Conservation (phyloP, 2,113 vertebrate species). For the Dasyurus viverrinus region DNA sequence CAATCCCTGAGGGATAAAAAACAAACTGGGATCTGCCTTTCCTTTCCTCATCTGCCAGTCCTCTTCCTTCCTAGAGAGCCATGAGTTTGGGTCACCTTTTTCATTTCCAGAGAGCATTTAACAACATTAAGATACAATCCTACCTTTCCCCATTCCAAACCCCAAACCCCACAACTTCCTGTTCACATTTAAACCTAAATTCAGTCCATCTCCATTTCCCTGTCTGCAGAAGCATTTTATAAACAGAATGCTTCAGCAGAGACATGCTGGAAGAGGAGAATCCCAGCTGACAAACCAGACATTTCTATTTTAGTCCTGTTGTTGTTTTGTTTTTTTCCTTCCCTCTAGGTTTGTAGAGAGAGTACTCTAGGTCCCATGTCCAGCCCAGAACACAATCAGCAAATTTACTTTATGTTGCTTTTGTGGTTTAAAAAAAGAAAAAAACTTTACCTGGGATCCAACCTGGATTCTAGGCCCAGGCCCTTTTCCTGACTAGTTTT, state of each 20-base stretch:
- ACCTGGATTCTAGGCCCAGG: neutral
- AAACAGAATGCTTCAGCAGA: constrained; percentile 72
- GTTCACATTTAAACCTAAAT: neutral
- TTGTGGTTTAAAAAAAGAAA: neutral
- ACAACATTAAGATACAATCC: constrained; percentile 5
- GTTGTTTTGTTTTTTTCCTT: constrained; percentile 13
- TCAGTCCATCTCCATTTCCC: constrained; percentile 44
- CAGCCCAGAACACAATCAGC: neutral
- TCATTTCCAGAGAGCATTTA: constrained; percentile 39
- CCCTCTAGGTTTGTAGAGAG: constrained; percentile 61
- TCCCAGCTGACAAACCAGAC: constrained; percentile 70
- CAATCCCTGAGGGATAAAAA: neutral
- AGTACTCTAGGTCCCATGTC: neutral
- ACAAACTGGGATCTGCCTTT: neutral
- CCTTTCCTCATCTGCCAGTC: constrained; percentile 49
- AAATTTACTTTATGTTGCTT: neutral
- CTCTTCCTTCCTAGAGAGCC: neutral
- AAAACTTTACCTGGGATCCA: neutral
- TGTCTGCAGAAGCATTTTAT: constrained; percentile 62
- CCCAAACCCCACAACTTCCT: neutral
- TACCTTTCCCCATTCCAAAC: neutral
- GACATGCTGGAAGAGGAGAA: constrained; percentile 69
- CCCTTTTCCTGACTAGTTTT: neutral
- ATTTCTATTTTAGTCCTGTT: constrained; percentile 62
- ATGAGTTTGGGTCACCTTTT: neutral